Percentiles rank a stretch among this genome's conserved stretches.
phyloP scores from a whole-genome alignment of 1,140 invertebrate genomes.

The Globodera ellingtonae region DNA sequence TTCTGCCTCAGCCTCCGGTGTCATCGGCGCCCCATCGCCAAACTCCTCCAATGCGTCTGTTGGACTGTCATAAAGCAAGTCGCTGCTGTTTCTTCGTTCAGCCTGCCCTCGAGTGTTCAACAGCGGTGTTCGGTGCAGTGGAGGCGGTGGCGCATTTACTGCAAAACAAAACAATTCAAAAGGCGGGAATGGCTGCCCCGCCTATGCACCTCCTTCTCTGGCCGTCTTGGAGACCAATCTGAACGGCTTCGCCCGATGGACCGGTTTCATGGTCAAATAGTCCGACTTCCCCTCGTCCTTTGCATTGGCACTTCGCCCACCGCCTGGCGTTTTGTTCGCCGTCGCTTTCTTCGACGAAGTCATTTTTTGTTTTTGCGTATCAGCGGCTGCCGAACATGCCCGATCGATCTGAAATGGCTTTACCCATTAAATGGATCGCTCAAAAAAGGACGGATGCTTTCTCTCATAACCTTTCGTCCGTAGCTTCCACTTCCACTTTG shows the following conservation, averaged over 20 bases:
- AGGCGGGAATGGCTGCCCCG: no score
- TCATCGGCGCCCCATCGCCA: not conserved
- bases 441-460: no score
- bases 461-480: not conserved
- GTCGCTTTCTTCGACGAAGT: not conserved
- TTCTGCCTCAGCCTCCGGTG: no score
- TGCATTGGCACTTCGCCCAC: not conserved
- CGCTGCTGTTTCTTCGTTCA: not conserved
- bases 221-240: not conserved
- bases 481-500: conserved; percentile 7
- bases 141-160: not conserved
- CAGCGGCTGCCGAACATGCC: conserved; percentile 16
- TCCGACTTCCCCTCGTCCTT: conserved; percentile 15
- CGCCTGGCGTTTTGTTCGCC: not conserved
- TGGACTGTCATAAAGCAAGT: not conserved
- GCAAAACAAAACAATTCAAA: not conserved
- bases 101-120: not conserved
- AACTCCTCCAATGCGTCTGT: not conserved
- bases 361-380: conserved; percentile 21
- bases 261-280: conserved; percentile 53
- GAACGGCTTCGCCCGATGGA: conserved; percentile 45
- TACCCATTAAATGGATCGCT: no score
- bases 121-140: not conserved
- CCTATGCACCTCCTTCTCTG: not conserved
- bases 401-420: conserved; percentile 17